These are phyloP conservation scores for Dendrophyllia cribrosa DNA, from an alignment of 64 coral and sea anemone species.

Conservation along the genomic window DNA sequence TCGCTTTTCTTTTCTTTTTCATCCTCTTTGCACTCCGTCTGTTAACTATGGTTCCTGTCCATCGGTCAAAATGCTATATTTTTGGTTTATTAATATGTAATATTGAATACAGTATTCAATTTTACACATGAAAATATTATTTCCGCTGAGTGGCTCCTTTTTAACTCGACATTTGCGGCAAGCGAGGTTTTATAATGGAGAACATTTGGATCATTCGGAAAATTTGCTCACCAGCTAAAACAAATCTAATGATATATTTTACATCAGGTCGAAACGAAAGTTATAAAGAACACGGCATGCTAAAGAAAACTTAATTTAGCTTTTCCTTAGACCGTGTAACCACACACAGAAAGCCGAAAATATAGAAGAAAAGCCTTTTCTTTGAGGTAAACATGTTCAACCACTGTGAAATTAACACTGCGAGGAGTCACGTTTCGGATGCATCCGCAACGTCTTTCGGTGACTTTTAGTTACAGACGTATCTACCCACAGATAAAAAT, in stretches of 20 bases:
- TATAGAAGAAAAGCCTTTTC: not conserved
- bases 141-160: too few species aligned
- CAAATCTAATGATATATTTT: not conserved
- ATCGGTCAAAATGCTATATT: too few species aligned
- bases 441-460: not conserved
- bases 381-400: not conserved
- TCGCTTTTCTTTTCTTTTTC: too few species aligned
- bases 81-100: too few species aligned
- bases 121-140: too few species aligned
- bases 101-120: too few species aligned
- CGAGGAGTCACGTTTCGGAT: not conserved
- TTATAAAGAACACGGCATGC: not conserved
- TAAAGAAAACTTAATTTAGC: not conserved
- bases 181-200: not conserved
- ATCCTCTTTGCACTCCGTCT: too few species aligned
- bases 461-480: not conserved
- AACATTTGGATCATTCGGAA: not conserved
- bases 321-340: not conserved
- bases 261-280: not conserved
- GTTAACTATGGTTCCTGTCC: too few species aligned
- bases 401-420: slow-evolving; percentile 17
- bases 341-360: slow-evolving; percentile 41
- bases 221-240: not conserved
- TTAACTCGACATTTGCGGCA: not conserved
- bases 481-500: not conserved